Percentiles rank a stretch among this genome's conserved stretches.
phyloP scores from a whole-genome alignment of 2,797 vertebrate genomes.

The Basileuterus tristriatus region DNA sequence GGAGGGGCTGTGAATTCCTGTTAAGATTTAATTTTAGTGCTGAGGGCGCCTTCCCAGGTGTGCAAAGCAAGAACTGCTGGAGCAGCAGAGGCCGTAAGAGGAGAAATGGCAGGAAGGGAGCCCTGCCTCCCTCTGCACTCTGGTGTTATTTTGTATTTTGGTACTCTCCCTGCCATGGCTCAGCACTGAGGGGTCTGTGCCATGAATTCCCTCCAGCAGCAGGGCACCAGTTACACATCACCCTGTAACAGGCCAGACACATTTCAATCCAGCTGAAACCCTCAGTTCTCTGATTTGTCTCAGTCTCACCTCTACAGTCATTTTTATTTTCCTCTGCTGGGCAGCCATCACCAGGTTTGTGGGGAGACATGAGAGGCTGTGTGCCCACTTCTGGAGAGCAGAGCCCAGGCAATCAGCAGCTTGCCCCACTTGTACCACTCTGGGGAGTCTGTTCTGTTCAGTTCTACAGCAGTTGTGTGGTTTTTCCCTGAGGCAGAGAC shows the following conservation, averaged over 20 bases:
- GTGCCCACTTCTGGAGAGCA: not conserved
- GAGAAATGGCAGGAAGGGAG: fast-evolving
- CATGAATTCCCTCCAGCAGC: not conserved
- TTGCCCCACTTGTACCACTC: not conserved
- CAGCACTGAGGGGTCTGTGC: not conserved
- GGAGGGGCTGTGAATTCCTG: not conserved
- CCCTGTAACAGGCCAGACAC: not conserved
- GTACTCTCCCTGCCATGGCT: not conserved
- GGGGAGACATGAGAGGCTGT: not conserved
- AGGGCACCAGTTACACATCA: fast-evolving
- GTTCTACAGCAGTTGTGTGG: not conserved
- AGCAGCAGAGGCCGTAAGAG: not conserved
- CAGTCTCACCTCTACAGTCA: not conserved
- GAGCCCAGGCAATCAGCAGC: not conserved
- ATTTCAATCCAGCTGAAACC: fast-evolving
- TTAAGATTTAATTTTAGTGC: not conserved
- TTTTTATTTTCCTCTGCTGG: not conserved
- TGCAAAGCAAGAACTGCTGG: not conserved
- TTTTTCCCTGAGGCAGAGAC: not conserved
- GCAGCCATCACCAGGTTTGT: not conserved
- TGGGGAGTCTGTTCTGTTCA: not conserved
- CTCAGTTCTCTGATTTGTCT: not conserved
- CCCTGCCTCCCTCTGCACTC: not conserved
- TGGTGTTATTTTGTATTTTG: not conserved
- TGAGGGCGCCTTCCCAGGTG: not conserved